phyloP scores from a whole-genome alignment of 1,140 invertebrate genomes.

The Pissodes strobi region DNA sequence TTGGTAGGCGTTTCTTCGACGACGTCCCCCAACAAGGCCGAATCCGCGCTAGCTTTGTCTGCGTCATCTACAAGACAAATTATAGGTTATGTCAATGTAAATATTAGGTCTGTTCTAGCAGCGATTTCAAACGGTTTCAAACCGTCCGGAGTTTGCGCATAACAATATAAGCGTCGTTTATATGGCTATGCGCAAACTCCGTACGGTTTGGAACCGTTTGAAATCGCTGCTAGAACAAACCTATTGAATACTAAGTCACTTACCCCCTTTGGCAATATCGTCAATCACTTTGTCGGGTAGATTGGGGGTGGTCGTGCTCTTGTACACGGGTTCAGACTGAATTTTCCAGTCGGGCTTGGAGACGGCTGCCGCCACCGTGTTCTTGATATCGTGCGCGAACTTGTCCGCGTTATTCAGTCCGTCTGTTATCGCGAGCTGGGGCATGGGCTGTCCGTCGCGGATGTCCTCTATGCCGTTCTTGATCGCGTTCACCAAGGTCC shows the following conservation, averaged over 20 bases:
- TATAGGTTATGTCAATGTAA: background rate
- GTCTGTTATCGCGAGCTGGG: conserved; percentile 62
- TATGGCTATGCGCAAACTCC: too few relatives aligned
- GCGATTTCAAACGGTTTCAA: too few relatives aligned
- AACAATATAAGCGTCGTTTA: too few relatives aligned
- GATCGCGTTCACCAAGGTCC: conserved; percentile 76
- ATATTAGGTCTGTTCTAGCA: too few relatives aligned
- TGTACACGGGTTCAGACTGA: conserved; percentile 22
- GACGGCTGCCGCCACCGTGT: conserved; percentile 62
- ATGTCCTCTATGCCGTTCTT: conserved; percentile 81
- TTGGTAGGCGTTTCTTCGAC: conserved; percentile 60
- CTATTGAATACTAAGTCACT: background rate
- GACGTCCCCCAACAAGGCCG: conserved; percentile 69
- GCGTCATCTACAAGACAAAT: conserved; percentile 11
- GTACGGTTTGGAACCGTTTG: too few relatives aligned
- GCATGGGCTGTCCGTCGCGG: conserved; percentile 65
- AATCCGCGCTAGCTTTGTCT: conserved; percentile 66
- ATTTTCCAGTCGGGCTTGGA: conserved; percentile 63
- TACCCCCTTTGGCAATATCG: conserved; percentile 69
- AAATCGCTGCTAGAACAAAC: too few relatives aligned
- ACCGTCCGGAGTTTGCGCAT: too few relatives aligned
- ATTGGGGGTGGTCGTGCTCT: conserved; percentile 10
- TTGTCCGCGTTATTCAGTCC: conserved; percentile 67
- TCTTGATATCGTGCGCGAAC: conserved; percentile 58
- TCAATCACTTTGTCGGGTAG: conserved; percentile 63